phyloP scores from a whole-genome alignment of 2,888 invertebrate species.

The Eretmocerus hayati region DNA sequence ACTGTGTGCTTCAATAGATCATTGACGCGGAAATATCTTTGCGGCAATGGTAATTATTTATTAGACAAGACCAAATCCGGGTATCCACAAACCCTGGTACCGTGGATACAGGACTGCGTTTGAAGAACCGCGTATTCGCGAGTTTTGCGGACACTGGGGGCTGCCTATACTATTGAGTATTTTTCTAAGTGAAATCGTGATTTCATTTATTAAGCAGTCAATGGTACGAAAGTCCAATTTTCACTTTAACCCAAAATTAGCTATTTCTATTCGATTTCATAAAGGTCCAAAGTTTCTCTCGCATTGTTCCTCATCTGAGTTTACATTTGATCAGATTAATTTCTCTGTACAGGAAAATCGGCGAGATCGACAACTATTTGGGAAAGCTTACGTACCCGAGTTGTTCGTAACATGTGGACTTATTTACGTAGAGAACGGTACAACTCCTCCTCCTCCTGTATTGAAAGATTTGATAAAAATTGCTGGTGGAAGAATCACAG shows the following conservation, averaged over 20 bases:
- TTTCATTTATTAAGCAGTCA: slow-evolving; percentile 1
- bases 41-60: too few relatives aligned
- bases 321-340: slow-evolving; percentile 6
- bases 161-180: too few relatives aligned
- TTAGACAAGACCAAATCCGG: too few relatives aligned
- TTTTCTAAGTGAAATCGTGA: too few relatives aligned
- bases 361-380: slow-evolving; percentile 57
- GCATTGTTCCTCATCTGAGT: too few relatives aligned
- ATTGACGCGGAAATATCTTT: too few relatives aligned
- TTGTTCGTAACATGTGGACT: slow-evolving; percentile 54
- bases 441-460: slow-evolving; percentile 50
- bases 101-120: too few relatives aligned
- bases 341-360: slow-evolving; percentile 53
- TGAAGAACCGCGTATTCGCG: too few relatives aligned
- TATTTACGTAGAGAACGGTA: slow-evolving; percentile 52
- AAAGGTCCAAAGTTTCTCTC: too few relatives aligned
- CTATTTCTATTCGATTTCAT: neutral
- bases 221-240: slow-evolving; percentile 1
- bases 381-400: slow-evolving; percentile 52
- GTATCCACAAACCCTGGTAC: too few relatives aligned
- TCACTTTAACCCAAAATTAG: neutral
- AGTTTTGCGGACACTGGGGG: too few relatives aligned
- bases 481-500: slow-evolving; percentile 54
- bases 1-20: too few relatives aligned
- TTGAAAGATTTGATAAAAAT: slow-evolving; percentile 54